A percentile compares a stretch with the other conserved stretches of the same genome.
Evolutionary conservation across 2,113 vertebrate genomes (phyloP).

Genomic region (Chascanopsetta lugubris): DNA sequence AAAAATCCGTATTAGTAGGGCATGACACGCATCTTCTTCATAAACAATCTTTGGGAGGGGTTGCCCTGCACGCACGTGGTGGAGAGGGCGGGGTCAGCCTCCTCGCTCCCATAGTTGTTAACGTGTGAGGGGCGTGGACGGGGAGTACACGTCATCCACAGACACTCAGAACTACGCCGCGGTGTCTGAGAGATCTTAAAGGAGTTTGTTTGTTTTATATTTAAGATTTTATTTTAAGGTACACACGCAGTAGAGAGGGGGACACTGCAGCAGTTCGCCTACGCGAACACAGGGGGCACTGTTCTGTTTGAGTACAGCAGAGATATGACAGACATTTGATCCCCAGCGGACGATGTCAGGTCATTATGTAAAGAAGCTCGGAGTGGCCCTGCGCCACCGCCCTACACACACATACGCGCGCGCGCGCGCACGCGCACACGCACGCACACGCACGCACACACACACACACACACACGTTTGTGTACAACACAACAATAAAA

Average conservation of each 20-base stretch:
- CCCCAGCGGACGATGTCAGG: slow-evolving; percentile 55
- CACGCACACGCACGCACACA: no score
- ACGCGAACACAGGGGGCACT: neutral
- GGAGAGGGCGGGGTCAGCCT: slow-evolving; percentile 54
- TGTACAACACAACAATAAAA: no score
- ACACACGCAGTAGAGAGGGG: neutral
- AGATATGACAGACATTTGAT: slow-evolving; percentile 62
- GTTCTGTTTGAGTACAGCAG: neutral
- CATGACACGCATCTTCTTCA: slow-evolving; percentile 19
- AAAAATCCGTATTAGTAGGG: neutral
- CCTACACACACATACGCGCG: slow-evolving; percentile 50
- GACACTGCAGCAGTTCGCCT: neutral
- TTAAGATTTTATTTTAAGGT: neutral
- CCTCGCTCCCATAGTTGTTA: slow-evolving; percentile 12
- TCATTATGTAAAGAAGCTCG: slow-evolving; percentile 75
- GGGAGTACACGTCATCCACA: slow-evolving; percentile 76
- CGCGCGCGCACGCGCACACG: no score
- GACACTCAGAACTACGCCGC: slow-evolving; percentile 48
- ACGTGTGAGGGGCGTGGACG: slow-evolving; percentile 53
- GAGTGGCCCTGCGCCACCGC: slow-evolving; percentile 77
- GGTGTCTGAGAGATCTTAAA: slow-evolving; percentile 27
- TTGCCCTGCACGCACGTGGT: slow-evolving; percentile 84
- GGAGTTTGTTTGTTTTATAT: slow-evolving; percentile 15
- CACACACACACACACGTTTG: no score
- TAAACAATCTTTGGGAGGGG: slow-evolving; percentile 71